Evolutionary conservation across 2,113 vertebrate species (phyloP), one percentile per base, ranked within the genome.

Genomic region (Hippoglossus stenolepis): DNA sequence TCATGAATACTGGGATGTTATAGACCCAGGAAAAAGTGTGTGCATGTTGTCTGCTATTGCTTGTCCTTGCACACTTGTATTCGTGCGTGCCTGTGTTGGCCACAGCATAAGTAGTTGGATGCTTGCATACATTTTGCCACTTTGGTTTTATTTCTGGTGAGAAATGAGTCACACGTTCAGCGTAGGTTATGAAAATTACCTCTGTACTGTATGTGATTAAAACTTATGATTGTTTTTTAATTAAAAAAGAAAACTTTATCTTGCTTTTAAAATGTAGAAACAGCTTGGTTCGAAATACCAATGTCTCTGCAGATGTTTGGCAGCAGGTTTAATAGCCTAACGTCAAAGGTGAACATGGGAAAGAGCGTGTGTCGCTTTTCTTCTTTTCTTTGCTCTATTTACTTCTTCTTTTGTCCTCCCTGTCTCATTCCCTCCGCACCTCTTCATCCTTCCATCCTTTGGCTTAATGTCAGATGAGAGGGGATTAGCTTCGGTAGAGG

Each of bases 401-500:
- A 4, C 35, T 75, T 61, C 14, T 57, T 61, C 13, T 70, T 60
- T 51, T 59, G 43, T 56, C 53, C 40, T 70, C 14, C 4, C 6
- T 11, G 14, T 43, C 69, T 80, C 62, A 74, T 59, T 49, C 60
- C 17, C 31, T 61, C 31, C 57, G 35, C 62, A 72, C 70, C 31
- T 73, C 70, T 63, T 77, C 78, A 78, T 82, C 85, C 73, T 43
- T 72, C 63, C 73, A 85, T 80, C 75, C 31, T 53, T 60, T 65
- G 81, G 68, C 28, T 85, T 85, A 84, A 75, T 80, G 70, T 87
- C 81, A 87, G 77, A 85, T 80, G 75, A 72, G 67, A 65, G 28
- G 4, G 78, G 71, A 85, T 86, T 81, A 86, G 61, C 72, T 84
- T 40, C 66, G 24, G 59, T 20, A 64, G 68, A 64, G 12, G 38